A percentile compares a stretch with the other conserved stretches of the same genome.
These are phyloP conservation scores for Xenus cinereus DNA, from an alignment of 2,113 vertebrate genomes.

Conservation along the genomic window DNA sequence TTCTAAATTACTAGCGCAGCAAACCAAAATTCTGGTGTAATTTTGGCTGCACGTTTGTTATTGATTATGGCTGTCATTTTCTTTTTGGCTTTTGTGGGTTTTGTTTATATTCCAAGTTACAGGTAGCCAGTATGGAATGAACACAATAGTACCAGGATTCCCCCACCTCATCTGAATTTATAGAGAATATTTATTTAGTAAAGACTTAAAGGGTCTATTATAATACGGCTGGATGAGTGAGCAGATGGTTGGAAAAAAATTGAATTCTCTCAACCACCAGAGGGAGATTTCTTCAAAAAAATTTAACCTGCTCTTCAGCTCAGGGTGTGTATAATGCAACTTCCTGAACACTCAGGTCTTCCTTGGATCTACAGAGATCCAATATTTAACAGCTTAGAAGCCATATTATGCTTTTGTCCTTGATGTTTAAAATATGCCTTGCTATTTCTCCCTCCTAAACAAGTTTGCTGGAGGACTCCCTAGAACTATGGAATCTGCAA, in stretches of 20 bases:
- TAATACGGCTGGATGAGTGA: not conserved
- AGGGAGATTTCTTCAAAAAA: slow-evolving; percentile 6
- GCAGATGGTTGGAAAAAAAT: not conserved
- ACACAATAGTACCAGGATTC: not conserved
- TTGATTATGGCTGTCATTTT: not conserved
- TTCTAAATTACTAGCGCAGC: not conserved
- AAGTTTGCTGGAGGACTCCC: not conserved
- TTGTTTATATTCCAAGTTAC: not conserved
- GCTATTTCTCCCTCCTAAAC: not conserved
- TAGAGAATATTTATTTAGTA: not conserved
- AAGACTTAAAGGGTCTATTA: not conserved
- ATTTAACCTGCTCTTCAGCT: not conserved
- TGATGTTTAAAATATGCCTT: not conserved
- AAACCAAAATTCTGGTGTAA: not conserved
- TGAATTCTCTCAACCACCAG: not conserved
- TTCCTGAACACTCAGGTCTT: not conserved
- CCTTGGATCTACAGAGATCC: not conserved
- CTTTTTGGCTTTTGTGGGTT: not conserved
- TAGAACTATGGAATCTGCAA: not conserved
- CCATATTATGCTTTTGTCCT: not conserved
- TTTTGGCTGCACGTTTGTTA: not conserved
- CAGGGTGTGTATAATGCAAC: not conserved
- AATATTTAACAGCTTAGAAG: not conserved
- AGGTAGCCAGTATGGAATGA: not conserved
- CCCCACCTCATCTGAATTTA: not conserved